Conservation (phyloP, 2,113 vertebrate species). For the Guaruba guarouba region DNA sequence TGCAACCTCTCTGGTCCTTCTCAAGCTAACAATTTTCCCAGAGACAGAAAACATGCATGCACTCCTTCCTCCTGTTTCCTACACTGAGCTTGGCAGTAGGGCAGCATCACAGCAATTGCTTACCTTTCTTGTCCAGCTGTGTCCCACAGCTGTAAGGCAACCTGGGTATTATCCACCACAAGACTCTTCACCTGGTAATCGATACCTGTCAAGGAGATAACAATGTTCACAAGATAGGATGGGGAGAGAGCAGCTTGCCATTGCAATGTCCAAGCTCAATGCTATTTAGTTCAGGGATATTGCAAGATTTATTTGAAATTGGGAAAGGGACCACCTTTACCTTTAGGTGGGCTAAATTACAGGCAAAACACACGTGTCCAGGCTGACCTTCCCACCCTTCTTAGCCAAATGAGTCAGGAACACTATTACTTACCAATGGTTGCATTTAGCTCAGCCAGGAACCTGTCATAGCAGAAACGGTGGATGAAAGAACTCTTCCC, state of each 20-base stretch:
- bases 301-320: not conserved
- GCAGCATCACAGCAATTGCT: not conserved
- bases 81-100: not conserved
- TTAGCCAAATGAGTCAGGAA: not conserved
- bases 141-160: slow-evolving; percentile 85
- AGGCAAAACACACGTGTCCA: not conserved
- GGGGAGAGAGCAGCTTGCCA: not conserved
- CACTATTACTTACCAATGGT: slow-evolving; percentile 75
- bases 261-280: not conserved
- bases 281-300: not conserved
- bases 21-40: not conserved
- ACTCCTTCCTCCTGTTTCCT: not conserved
- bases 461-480: slow-evolving; percentile 77
- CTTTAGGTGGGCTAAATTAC: not conserved
- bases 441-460: slow-evolving; percentile 64
- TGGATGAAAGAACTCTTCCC: slow-evolving; percentile 88
- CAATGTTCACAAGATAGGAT: not conserved
- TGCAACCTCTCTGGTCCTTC: not conserved
- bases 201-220: slow-evolving; percentile 61
- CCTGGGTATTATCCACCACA: slow-evolving; percentile 71
- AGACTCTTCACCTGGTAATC: slow-evolving; percentile 84
- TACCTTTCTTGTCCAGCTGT: slow-evolving; percentile 88
- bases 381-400: not conserved
- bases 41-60: not conserved
- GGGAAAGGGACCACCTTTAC: not conserved